Evolutionary conservation across 2,797 vertebrate genomes (phyloP).

Genomic region (Squalus acanthias): DNA sequence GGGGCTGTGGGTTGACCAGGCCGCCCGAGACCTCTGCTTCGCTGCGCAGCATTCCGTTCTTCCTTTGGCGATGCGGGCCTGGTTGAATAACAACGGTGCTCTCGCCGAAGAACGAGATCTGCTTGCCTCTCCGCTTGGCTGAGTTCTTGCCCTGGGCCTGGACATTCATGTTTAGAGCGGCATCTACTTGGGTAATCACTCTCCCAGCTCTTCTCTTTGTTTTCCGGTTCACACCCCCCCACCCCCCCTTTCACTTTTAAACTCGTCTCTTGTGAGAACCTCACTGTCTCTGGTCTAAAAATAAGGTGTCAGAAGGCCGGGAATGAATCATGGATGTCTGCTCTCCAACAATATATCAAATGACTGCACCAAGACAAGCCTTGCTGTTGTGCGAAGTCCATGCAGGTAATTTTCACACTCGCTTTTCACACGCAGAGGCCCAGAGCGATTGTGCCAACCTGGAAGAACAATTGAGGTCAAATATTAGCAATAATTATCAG

Average conservation of each 20-base stretch:
- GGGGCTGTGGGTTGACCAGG: constrained; percentile 61
- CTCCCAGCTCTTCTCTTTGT: background rate
- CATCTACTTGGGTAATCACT: background rate
- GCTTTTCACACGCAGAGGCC: background rate
- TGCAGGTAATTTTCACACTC: no score
- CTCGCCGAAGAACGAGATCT: constrained; percentile 80
- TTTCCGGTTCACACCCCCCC: background rate
- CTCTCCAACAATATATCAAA: background rate
- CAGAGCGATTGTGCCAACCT: background rate
- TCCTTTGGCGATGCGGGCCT: constrained; percentile 72
- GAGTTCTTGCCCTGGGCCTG: constrained; percentile 85
- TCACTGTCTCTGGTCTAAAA: background rate
- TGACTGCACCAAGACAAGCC: background rate
- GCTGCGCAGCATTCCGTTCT: constrained; percentile 73
- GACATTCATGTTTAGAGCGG: constrained; percentile 76
- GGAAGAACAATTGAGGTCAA: constrained; percentile 3
- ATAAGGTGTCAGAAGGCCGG: background rate
- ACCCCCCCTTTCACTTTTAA: background rate
- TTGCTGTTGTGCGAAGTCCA: background rate
- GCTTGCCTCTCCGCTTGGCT: constrained; percentile 83
- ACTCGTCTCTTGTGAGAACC: no score
- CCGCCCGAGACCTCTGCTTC: constrained; percentile 54
- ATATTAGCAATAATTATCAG: background rate
- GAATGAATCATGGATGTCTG: background rate
- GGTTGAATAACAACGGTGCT: constrained; percentile 64